Evolutionary conservation across 2,888 invertebrate species (phyloP).

Genomic region (Philereme transversata): DNA sequence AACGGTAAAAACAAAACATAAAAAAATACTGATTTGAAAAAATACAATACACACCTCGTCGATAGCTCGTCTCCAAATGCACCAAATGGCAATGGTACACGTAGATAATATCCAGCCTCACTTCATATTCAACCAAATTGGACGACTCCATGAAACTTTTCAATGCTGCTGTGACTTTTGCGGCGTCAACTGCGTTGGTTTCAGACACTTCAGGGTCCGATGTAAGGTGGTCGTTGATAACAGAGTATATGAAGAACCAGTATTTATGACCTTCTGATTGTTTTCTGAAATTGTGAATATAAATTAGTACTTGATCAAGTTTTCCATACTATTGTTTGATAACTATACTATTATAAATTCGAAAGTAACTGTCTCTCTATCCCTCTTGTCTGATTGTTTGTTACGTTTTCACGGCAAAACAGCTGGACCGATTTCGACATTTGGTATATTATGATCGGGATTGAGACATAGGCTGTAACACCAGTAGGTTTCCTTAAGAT

Average conservation of each 20-base stretch:
- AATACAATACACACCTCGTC: conserved; percentile 65
- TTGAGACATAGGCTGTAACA: no score
- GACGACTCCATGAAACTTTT: conserved; percentile 93
- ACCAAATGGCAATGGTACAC: conserved; percentile 92
- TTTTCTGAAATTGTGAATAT: conserved; percentile 67
- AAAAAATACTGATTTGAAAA: background rate
- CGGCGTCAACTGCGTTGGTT: conserved; percentile 47
- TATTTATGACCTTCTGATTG: conserved; percentile 90
- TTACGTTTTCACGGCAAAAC: no score
- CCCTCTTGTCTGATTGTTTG: no score
- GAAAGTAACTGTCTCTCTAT: no score
- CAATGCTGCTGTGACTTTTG: conserved; percentile 81
- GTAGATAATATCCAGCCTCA: conserved; percentile 90
- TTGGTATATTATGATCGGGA: no score
- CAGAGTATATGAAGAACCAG: conserved; percentile 94
- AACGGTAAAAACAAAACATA: no score
- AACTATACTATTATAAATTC: no score
- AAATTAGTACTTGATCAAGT: no score
- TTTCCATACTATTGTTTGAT: no score
- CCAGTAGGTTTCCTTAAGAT: no score
- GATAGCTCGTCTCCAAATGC: conserved; percentile 75
- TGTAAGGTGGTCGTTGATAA: conserved; percentile 86
- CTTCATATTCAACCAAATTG: conserved; percentile 91
- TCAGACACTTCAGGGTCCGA: conserved; percentile 43
- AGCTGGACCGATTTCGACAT: no score